Evolutionary conservation across 1,140 invertebrate genomes (phyloP).

Genomic region (Achatina immaculata): DNA sequence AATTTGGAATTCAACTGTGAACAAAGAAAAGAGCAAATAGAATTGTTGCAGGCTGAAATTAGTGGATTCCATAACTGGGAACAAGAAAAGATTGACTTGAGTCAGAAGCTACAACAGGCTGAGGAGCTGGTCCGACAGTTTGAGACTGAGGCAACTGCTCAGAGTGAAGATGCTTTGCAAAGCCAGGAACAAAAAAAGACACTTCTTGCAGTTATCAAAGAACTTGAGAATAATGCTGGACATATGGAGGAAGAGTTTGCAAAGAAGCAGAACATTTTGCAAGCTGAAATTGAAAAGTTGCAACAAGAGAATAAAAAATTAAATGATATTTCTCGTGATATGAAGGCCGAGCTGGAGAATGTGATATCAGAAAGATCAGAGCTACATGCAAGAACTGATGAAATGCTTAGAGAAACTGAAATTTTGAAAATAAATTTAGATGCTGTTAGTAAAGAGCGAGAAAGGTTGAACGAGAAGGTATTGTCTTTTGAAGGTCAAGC

Average conservation of each 20-base stretch:
- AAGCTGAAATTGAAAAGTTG: conserved; percentile 11
- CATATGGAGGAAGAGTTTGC: conserved; percentile 26
- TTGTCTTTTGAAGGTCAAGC: background rate
- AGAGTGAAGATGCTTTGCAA: conserved; percentile 20
- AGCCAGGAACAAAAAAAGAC: conserved; percentile 48
- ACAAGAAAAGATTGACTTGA: conserved; percentile 50
- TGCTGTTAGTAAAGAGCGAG: conserved; percentile 35
- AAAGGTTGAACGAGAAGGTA: background rate
- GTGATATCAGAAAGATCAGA: background rate
- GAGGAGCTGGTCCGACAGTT: conserved; percentile 43
- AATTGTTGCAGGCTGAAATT: conserved; percentile 26
- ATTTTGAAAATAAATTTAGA: conserved; percentile 37
- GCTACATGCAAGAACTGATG: conserved; percentile 14
- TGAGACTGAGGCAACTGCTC: conserved; percentile 32
- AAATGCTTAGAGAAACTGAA: conserved; percentile 9
- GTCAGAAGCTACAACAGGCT: conserved; percentile 53
- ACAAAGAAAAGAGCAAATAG: conserved; percentile 31
- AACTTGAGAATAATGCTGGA: conserved; percentile 36
- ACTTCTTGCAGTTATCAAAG: conserved; percentile 54
- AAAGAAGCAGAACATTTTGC: conserved; percentile 3
- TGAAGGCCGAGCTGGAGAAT: background rate
- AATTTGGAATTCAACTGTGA: background rate
- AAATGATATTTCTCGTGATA: background rate
- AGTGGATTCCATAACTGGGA: conserved; percentile 50
- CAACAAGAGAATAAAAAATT: background rate